Conservation (phyloP, 2,113 vertebrate genomes). For the Aviceda subcristata region DNA sequence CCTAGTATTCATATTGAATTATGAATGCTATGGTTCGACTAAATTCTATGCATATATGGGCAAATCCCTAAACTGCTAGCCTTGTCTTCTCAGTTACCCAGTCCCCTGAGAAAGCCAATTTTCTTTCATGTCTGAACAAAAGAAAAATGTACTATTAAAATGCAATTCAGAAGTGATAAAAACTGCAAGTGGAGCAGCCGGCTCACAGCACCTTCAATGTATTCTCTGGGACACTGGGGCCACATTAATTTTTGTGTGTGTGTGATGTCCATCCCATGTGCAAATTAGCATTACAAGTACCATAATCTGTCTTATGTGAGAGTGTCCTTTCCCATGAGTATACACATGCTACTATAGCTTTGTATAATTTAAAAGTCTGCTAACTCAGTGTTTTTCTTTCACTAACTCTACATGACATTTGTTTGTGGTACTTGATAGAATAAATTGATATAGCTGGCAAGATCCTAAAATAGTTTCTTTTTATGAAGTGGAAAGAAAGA, state of each 20-base stretch:
- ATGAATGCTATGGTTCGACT: conserved; percentile 24
- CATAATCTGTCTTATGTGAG: conserved; percentile 81
- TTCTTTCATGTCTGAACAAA: conserved; percentile 80
- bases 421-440: neutral
- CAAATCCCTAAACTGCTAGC: conserved; percentile 58
- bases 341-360: conserved; percentile 67
- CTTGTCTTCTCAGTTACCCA: conserved; percentile 70
- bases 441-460: neutral
- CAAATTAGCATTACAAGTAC: conserved; percentile 82
- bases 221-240: conserved; percentile 80
- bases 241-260: conserved; percentile 79
- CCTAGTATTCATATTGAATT: neutral
- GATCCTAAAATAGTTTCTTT: conserved; percentile 2
- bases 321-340: conserved; percentile 73
- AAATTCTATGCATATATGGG: conserved; percentile 31
- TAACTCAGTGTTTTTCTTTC: conserved; percentile 38
- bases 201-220: conserved; percentile 73
- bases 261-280: conserved; percentile 81
- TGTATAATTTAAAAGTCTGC: conserved; percentile 66
- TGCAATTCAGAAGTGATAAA: conserved; percentile 83
- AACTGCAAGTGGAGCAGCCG: conserved; percentile 78
- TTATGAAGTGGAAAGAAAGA: neutral
- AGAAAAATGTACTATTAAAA: conserved; percentile 87
- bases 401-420: conserved; percentile 22
- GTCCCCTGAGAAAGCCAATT: conserved; percentile 80